phyloP scores from a whole-genome alignment of 2,888 invertebrate species.

The Amiota communis region DNA sequence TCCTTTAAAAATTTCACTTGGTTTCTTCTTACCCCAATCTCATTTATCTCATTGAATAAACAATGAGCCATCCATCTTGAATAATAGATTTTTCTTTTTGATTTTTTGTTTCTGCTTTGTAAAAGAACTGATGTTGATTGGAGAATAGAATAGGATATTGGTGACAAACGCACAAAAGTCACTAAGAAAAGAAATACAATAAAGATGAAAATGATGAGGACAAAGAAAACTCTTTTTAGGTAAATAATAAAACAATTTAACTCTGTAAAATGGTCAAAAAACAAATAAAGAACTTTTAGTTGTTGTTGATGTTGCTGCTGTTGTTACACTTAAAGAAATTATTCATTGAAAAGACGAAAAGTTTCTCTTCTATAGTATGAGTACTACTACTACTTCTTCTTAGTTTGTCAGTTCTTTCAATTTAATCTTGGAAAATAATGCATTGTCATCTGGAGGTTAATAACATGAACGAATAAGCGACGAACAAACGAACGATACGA shows the following conservation, averaged over 20 bases:
- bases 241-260: not conserved
- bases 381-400: not conserved
- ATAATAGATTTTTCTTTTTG: slow-evolving; percentile 61
- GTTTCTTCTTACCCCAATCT: not conserved
- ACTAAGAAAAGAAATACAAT: no score
- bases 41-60: slow-evolving; percentile 48
- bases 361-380: no score
- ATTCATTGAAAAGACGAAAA: not conserved
- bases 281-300: no score
- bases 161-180: slow-evolving; percentile 23
- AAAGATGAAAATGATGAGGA: no score
- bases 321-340: not conserved
- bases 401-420: no score
- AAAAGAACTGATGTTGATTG: slow-evolving; percentile 46
- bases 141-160: slow-evolving; percentile 37
- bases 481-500: slow-evolving; percentile 38
- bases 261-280: not conserved
- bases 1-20: not conserved
- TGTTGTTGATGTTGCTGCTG: not conserved
- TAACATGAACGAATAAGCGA: slow-evolving; percentile 47
- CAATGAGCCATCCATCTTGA: slow-evolving; percentile 50
- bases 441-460: slow-evolving; percentile 44
- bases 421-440: slow-evolving; percentile 7
- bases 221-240: not conserved
- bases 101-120: no score